Base-by-base conservation (phyloP, 1,140 invertebrate genomes). In the Diorhabda sublineata region DNA sequence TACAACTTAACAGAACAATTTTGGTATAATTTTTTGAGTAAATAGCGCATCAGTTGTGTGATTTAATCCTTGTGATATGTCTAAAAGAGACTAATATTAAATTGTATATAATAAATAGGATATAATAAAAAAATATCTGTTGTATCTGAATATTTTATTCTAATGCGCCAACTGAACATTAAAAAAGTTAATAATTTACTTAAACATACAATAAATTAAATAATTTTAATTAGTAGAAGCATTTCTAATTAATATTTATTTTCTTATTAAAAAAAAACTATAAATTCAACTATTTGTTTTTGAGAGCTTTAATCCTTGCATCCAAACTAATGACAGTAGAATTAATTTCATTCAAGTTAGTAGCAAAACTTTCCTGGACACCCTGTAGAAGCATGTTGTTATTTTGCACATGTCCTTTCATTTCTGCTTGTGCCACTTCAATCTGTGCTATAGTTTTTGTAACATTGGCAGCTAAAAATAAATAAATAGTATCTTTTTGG, bases 401-500 rank as follows among this genome's bases (percentile, higher is more conserved):
- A 71, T 89, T 88, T 57, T 92, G 87, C 5, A 95, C 84, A 57
- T 87, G 88, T 11, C 84, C 82, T 0, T 85, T 83, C 58, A 95
- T 91, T 71, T 92, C 90, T 42, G 87, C 87, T 79, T 96, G 93
- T 58, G 92, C 83, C 11, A 90, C 88, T 82, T 95, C 93, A 52
- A 96, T 82, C 78, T 95, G 92, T 2, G 88, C 87, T 62, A 96
- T 81, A 6, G 93, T 91, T 81, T 93, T 93, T 45, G 89, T 89
- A 77, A 96, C 96, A 78, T 94, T 91, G 65, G 90, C 88, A 71
- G 93, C 94, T 96, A 81, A 60, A 69, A 63, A 63, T 26, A 26
- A 26, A 61, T 61, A 61, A 61, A 41, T 52, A 1, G 9, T 6
- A 5, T 52, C 9, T 52, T 52, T 5, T 52, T 52, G 47, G 47